Base-by-base conservation (phyloP, 2,888 invertebrate species). In the Apotomis betuletana region DNA sequence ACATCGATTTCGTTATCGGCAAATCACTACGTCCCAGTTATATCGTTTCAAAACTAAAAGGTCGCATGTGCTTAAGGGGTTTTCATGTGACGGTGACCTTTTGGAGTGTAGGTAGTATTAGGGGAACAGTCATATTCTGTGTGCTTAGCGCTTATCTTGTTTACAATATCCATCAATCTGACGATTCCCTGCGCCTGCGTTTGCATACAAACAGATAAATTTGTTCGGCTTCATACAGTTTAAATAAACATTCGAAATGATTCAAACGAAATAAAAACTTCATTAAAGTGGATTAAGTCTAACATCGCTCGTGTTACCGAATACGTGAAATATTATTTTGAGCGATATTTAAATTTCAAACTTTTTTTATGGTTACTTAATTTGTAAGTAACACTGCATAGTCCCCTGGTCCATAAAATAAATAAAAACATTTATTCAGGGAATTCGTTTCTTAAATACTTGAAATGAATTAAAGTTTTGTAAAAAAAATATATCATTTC, bases 321-420 rank as follows among this genome's bases (percentile, higher is more conserved):
- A 72, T 58, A 79, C 78, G 79, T 78, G 77, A 6, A 41, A 80
- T 78, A 81, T 81, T 79, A 78, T 80, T 83, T 80, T 79, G 75
- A 83, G 79, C 83, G 83, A 86, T 84, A 86, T 86, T 87, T 85
- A 85, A 86, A 85, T 84, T 80, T 81, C 78, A 76, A 84, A 83
- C 77, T 78, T 81, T 83, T 83, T 83, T 82, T 82, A 82, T 5
- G 5, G 41, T 41, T 41, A 5, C 41, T 27, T 27, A 27, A 27
- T 27, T 27, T 27, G 27, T 27, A 27, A 27, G 27, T 27, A 27
- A 27, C 27, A 27, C 27, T 27, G 0, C 27, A 27, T 27, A 27
- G 41, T 41, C 5, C 41, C 41, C 0, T 6, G 6, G 41, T 5
- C 41, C 5, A 6, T 41, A 41, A 41, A 41, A 41, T 41, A 41